Base-by-base conservation (phyloP, 2,888 invertebrate genomes). In the Melanostoma mellinum region DNA sequence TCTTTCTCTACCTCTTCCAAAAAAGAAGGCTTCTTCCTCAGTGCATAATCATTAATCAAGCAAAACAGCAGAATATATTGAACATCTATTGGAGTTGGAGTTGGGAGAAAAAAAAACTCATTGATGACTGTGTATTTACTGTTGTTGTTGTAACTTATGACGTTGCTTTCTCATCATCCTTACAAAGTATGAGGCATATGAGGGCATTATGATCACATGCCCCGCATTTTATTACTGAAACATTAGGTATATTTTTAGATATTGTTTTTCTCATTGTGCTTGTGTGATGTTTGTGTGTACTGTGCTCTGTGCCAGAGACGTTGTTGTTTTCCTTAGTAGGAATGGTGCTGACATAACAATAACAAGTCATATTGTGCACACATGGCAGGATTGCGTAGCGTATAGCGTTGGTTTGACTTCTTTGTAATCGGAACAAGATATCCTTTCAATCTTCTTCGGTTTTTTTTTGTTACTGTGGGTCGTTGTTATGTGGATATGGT, bases 331-430 rank as follows among this genome's bases (percentile, higher is more conserved):
- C 20, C 20, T 20, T 20, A 20, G 20, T 44, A 8, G 38, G 8
- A n/a, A 75, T 75, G 71, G 65, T 71, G 72, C 72, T 82, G 81
- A 77, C 68, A 68, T 63, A 82, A 82, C 77, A 82, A 82, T 68
- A 82, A 82, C 72, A 77, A 63, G 68, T 82, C 81, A 82, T 73
- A 77, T 82, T 82, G 81, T 82, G 81, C 81, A 68, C 81, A 82
- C 77, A 82, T 82, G 81, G 77, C 67, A 77, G 72, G 56, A 74
- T 73, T 72, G 67, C 60, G 67, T 71, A 20, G 20, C 20, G 20
- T 20, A 20, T 20, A 20, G 20, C 20, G 20, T 20, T 60, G 32
- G 58, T 81, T 81, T 63, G 60, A 63, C 60, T 67, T 53, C 58
- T 53, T 79, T 69, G 50, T 52, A 52, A 61, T 63, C 53, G 46